Base-by-base conservation (phyloP, 2,113 vertebrate species). In the Cinclus mexicanus region DNA sequence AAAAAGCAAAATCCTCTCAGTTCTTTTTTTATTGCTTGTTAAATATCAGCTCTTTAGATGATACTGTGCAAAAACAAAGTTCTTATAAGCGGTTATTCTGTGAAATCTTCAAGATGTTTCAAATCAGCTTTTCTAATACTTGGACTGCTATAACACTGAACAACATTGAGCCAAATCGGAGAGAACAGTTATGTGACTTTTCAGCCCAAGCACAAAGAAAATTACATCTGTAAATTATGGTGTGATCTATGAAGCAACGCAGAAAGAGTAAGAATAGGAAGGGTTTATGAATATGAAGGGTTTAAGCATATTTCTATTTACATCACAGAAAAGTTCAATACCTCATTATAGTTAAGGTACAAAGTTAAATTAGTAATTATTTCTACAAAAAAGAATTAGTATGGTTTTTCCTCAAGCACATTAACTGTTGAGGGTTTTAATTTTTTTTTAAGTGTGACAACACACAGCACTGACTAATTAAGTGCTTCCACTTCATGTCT, bases 111-210 rank as follows among this genome's bases (percentile, higher is more conserved):
- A 87, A 84, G 65, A 82, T 46, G 7, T 93, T 93, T 56, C 47
- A 71, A 89, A 97, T 97, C 84, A 97, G 95, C 83, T 98, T 97
- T 97, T 98, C 97, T 97, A 97, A 98, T 98, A 96, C 87, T 98
- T 98, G 93, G 92, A 97, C 94, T 96, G 94, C 97, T 97, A 89
- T 97, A 98, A 95, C 61, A 93, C 93, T 89, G 92, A 96, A 97
- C 97, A 98, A 97, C 95, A 89, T 82, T 57, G 83, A 97, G 94
- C 97, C 97, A 98, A 97, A 96, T 96, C 89, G 98, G 97, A 97
- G 88, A 96, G 89, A 84, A 96, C 64, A 83, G 69, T 94, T 97
- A 95, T 95, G 89, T 92, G 72, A 80, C 49, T 87, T 90, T 50
- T 67, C 68, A 96, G 77, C 29, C 52, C 89, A 81, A 88, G 44